Evolutionary conservation across 2,113 vertebrate species (phyloP).

Genomic region (Stigmatopora nigra): DNA sequence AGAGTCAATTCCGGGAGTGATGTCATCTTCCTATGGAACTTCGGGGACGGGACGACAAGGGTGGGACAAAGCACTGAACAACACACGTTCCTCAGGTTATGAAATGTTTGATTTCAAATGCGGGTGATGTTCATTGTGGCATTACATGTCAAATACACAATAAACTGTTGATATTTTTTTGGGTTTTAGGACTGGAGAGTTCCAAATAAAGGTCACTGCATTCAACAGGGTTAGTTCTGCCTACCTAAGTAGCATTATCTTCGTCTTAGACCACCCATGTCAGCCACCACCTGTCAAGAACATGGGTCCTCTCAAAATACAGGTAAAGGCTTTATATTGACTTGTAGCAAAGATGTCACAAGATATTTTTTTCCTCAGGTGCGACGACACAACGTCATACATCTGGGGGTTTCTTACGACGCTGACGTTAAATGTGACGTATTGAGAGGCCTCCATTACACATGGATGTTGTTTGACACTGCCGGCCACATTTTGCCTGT

Average conservation of each 20-base stretch:
- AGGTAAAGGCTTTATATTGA: slow-evolving; percentile 53
- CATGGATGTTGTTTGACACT: slow-evolving; percentile 65
- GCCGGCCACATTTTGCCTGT: slow-evolving; percentile 47
- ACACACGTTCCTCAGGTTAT: slow-evolving; percentile 69
- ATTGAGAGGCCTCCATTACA: slow-evolving; percentile 67
- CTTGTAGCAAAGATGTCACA: too few species aligned
- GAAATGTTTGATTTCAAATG: not conserved
- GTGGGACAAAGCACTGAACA: slow-evolving; percentile 48
- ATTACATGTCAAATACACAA: not conserved
- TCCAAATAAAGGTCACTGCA: slow-evolving; percentile 61
- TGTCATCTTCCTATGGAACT: slow-evolving; percentile 70
- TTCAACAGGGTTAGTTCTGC: slow-evolving; percentile 73
- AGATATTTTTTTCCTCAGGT: slow-evolving; percentile 50
- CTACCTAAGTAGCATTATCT: slow-evolving; percentile 66
- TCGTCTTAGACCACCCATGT: slow-evolving; percentile 69
- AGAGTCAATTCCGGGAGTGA: slow-evolving; percentile 69
- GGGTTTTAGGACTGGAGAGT: slow-evolving; percentile 69
- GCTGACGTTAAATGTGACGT: slow-evolving; percentile 65
- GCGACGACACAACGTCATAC: slow-evolving; percentile 62
- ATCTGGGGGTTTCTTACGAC: slow-evolving; percentile 72
- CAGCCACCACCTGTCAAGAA: slow-evolving; percentile 76
- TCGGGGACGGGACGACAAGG: slow-evolving; percentile 68
- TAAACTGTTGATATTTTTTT: not conserved
- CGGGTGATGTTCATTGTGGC: not conserved
- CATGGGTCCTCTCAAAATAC: slow-evolving; percentile 71